Base-by-base conservation (phyloP, 1,140 invertebrate genomes). In the Saxidomus purpurata region DNA sequence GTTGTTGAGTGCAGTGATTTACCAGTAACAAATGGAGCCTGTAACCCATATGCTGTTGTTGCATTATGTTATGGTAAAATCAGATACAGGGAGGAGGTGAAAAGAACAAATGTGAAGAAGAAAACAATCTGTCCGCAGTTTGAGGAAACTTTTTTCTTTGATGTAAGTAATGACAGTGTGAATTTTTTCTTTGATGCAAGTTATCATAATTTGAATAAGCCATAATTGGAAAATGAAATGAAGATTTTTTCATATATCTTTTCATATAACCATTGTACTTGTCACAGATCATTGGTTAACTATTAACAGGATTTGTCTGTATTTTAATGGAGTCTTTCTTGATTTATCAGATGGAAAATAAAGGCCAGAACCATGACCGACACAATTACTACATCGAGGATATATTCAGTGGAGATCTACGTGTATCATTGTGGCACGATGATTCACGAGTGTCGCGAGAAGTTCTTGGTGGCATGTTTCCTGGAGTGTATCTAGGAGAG, bases 121-220 rank as follows among this genome's bases (percentile, higher is more conserved):
- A 99, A 98, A 96, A 98, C 98, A 69, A 97, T 97, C 89, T 98
- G 97, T 94, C 98, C 98, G 34, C 97, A 97, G 92, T 99, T 98
- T 95, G 98, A 99, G 94, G 98, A 99, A 96, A 97, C 97, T 88
- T 98, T 98, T 96, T 97, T 97, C 93, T 98, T 98, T 97, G 97
- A 98, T 97, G 97, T 98, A 96, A 95, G 96, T 93, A 2, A 71
- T 76, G n/a, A n/a, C n/a, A n/a, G n/a, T n/a, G n/a, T 49, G 8
- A 74, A n/a, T 74, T 67, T 34, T 67, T 67, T 11, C 8, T 59
- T n/a, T 59, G 52, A 15, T 43, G 43, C 15, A 15, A 43, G 43
- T 15, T 43, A 8, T 43, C 43, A 43, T 8, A 43, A 43, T 43
- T 8, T 43, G 43, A 43, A 43, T n/a, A n/a, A n/a, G n/a, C n/a